Evolutionary conservation across 2,113 vertebrate genomes (phyloP).

Genomic region (Hyla sarda): DNA sequence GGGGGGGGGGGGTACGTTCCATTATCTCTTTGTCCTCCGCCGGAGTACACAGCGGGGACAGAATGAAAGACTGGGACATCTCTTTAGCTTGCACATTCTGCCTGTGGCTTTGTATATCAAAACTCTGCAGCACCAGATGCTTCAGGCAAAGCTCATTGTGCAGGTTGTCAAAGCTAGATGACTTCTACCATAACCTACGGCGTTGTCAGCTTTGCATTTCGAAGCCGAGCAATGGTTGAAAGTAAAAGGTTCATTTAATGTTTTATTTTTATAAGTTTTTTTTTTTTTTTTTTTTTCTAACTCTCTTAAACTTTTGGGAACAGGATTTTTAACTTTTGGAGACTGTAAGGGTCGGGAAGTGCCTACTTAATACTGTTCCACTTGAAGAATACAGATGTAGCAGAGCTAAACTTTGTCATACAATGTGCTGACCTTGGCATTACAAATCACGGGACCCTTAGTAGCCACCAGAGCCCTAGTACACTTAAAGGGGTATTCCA

Average conservation of each 20-base stretch:
- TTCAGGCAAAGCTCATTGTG: constrained; percentile 17
- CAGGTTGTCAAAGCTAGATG: neutral
- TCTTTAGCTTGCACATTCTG: constrained; percentile 13
- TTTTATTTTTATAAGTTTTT: no score
- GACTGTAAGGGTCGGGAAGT: no score
- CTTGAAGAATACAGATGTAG: neutral
- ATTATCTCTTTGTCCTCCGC: constrained; percentile 20
- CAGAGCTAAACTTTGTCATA: neutral
- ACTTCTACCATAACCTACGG: constrained; percentile 25
- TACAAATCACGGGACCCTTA: no score
- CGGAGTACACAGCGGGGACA: constrained; percentile 12
- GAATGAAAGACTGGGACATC: constrained; percentile 2
- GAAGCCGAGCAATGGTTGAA: neutral
- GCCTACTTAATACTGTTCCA: no score
- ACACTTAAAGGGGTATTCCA: no score
- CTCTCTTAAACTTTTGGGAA: neutral
- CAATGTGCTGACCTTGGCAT: no score
- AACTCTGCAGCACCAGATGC: constrained; percentile 19
- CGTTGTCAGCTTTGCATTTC: neutral
- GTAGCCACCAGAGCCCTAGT: no score
- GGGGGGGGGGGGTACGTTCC: neutral
- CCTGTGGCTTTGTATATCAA: neutral
- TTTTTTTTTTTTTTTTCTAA: neutral
- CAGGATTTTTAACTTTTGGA: neutral
- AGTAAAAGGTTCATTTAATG: neutral